These are phyloP conservation scores for Carterocephalus palaemon DNA, from an alignment of 2,888 invertebrate species.

Conservation along the genomic window DNA sequence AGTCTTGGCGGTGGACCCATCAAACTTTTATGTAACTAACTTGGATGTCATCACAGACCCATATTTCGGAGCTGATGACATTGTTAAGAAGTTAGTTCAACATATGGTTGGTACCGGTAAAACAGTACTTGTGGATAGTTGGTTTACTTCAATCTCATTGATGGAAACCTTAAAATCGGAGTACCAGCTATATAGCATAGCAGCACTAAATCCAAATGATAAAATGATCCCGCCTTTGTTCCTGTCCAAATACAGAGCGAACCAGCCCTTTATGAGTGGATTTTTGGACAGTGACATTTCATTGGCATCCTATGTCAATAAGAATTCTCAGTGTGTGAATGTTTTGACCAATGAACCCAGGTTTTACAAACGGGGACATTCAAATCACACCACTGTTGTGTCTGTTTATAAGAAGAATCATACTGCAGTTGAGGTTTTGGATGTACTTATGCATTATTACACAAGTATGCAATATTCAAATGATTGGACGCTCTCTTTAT, in stretches of 20 bases:
- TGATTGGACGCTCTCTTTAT: constrained; percentile 64
- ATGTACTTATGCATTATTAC: constrained; percentile 68
- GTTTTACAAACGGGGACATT: constrained; percentile 54
- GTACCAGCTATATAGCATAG: constrained; percentile 52
- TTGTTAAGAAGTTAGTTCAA: constrained; percentile 55
- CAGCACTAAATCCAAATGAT: constrained; percentile 52
- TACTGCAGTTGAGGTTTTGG: constrained; percentile 59
- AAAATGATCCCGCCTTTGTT: constrained; percentile 62
- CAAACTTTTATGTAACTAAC: constrained; percentile 65
- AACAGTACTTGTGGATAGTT: constrained; percentile 61
- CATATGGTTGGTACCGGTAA: constrained; percentile 58
- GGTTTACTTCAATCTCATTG: constrained; percentile 55
- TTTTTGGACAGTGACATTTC: constrained; percentile 54
- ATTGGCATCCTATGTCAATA: constrained; percentile 56
- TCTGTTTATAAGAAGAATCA: constrained; percentile 61
- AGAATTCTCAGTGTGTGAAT: constrained; percentile 52
- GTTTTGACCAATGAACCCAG: constrained; percentile 60
- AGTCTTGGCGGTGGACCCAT: constrained; percentile 59
- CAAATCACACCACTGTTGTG: constrained; percentile 48
- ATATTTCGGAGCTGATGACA: constrained; percentile 54
- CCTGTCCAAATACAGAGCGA: constrained; percentile 51
- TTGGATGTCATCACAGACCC: constrained; percentile 64
- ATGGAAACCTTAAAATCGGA: constrained; percentile 50
- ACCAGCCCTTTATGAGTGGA: constrained; percentile 51
- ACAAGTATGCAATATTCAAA: constrained; percentile 68